Conservation (phyloP, 2,888 invertebrate species). For the Idaea straminata region DNA sequence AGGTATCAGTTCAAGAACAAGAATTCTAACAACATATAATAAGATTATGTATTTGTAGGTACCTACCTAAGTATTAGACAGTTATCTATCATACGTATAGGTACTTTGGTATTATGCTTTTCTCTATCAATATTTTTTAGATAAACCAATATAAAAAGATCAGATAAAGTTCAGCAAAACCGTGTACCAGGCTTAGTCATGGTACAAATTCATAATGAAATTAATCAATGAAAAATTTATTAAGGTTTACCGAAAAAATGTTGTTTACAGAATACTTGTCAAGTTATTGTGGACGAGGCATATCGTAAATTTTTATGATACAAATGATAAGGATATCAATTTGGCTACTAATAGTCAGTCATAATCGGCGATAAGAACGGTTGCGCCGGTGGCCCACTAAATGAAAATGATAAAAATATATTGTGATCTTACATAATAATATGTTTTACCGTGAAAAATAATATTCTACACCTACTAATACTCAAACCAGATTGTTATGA, state of each 20-base stretch:
- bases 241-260: conserved; percentile 42
- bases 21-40: neutral
- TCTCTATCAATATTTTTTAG: neutral
- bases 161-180: neutral
- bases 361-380: conserved; percentile 56
- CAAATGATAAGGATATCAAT: conserved; percentile 63
- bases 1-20: neutral
- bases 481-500: neutral
- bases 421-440: conserved; percentile 22
- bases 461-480: neutral
- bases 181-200: neutral
- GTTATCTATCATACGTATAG: neutral
- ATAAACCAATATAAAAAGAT: conserved; percentile 6
- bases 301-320: conserved; percentile 69
- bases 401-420: conserved; percentile 53
- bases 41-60: neutral
- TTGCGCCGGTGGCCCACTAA: conserved; percentile 56
- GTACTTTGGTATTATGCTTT: neutral
- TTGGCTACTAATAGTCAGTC: conserved; percentile 53
- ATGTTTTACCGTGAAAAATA: conserved; percentile 2
- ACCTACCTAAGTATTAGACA: neutral
- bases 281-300: conserved; percentile 49
- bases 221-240: conserved; percentile 31
- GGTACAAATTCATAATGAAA: conserved; percentile 9
- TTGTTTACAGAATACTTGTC: conserved; percentile 69